These are phyloP conservation scores for Sisyra nigra DNA, from an alignment of 2,888 invertebrate genomes.

Conservation along the genomic window DNA sequence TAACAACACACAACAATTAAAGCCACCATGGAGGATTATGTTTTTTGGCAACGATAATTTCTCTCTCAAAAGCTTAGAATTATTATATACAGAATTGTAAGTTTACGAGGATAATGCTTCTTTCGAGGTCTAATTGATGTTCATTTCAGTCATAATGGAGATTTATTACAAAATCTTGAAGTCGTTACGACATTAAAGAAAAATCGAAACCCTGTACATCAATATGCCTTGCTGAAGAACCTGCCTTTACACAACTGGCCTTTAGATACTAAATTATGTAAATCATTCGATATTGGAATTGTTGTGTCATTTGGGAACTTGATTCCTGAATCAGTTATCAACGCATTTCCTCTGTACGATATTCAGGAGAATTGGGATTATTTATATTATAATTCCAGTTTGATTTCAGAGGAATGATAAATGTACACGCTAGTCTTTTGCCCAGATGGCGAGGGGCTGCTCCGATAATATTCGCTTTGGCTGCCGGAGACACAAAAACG, in stretches of 20 bases:
- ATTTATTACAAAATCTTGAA: conserved; percentile 37
- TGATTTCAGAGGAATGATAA: conserved; percentile 66
- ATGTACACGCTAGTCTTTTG: conserved; percentile 83
- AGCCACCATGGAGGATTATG: conserved; percentile 42
- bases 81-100: conserved; percentile 50
- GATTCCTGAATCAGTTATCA: conserved; percentile 60
- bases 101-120: conserved; percentile 16
- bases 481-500: conserved; percentile 63
- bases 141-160: conserved; percentile 33
- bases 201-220: conserved; percentile 44
- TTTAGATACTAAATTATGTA: conserved; percentile 21
- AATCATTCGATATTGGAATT: conserved; percentile 65
- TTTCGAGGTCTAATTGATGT: conserved; percentile 2
- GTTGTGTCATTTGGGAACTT: conserved; percentile 90
- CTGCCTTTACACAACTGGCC: conserved; percentile 54
- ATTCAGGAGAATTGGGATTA: no score
- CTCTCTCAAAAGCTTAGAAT: conserved; percentile 55
- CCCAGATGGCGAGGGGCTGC: conserved; percentile 91
- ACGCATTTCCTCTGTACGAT: conserved; percentile 65
- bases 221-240: conserved; percentile 46
- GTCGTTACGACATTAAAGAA: conserved; percentile 52
- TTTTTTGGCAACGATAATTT: conserved; percentile 82
- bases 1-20: conserved; percentile 6
- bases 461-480: conserved; percentile 72
- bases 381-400: no score